phyloP scores from a whole-genome alignment of 2,113 vertebrate genomes.

The Dasypus novemcinctus region DNA sequence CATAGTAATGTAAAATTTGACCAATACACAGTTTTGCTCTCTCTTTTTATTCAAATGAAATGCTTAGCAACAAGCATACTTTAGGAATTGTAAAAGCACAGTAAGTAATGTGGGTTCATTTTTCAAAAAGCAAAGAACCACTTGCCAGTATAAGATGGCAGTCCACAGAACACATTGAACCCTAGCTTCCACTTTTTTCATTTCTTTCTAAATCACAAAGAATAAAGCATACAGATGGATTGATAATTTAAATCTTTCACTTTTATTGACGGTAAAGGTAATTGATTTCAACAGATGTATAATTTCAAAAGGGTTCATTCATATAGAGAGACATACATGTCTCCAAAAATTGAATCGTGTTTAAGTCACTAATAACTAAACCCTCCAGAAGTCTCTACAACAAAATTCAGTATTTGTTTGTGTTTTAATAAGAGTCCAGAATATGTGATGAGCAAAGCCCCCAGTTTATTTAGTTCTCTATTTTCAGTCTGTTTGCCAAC shows the following conservation, averaged over 20 bases:
- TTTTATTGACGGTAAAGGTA: background rate
- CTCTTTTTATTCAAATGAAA: conserved; percentile 21
- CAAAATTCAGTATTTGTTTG: background rate
- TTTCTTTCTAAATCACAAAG: conserved; percentile 39
- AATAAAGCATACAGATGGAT: background rate
- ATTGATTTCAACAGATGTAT: conserved; percentile 2
- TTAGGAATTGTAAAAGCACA: conserved; percentile 41
- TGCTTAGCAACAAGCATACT: conserved; percentile 29
- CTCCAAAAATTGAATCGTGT: background rate
- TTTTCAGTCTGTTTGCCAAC: background rate
- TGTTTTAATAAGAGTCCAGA: background rate
- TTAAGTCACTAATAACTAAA: background rate
- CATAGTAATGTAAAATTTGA: conserved; percentile 41
- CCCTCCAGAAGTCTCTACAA: background rate
- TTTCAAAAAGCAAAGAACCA: background rate
- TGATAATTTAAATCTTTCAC: conserved; percentile 12
- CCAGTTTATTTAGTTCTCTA: background rate
- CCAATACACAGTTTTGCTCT: background rate
- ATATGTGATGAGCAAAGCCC: background rate
- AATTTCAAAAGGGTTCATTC: background rate
- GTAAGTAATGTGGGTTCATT: conserved; percentile 38
- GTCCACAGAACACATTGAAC: conserved; percentile 45
- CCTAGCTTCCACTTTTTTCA: background rate
- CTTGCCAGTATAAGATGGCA: background rate
- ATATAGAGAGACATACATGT: background rate